Base-by-base conservation (phyloP, 2,888 invertebrate genomes). In the Teinopalpus imperialis region DNA sequence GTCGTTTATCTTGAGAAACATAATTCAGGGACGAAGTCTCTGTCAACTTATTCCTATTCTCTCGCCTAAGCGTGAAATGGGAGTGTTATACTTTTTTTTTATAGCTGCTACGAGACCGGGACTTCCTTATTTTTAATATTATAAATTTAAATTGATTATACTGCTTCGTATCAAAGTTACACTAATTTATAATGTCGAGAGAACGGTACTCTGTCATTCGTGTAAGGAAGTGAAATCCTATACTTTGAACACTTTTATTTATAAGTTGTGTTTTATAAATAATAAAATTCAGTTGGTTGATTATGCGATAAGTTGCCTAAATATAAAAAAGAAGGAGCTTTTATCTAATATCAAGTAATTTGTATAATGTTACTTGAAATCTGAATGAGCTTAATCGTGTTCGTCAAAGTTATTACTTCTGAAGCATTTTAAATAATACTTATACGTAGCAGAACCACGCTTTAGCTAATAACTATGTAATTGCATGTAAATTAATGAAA, bases 1-100 rank as follows among this genome's bases (percentile, higher is more conserved):
- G 91, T 90, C 92, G 91, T 92, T 92, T 92, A 92, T 92, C 91
- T 92, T 92, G 87, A 90, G 90, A 85, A 90, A 90, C 91, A 92
- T 92, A 91, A 92, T 87, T 92, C 91, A 88, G 79, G 81, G 74
- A 77, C 81, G 77, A 86, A 87, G 89, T 79, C 89, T 83, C 86
- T 89, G 89, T 89, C 89, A 89, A 89, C 88, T 89, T 89, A 89
- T 88, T 87, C 88, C 83, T 82, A 89, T 89, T 89, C 88, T 87
- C 87, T 88, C 79, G 77, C 74, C 78, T 85, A 81, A 85, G 77
- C 87, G 83, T 82, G 79, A 86, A 87, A 88, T 83, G 80, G 83
- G 69, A 70, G 69, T 79, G 72, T 70, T 71, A 74, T 75, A 76
- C 74, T 81, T 81, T 80, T 70, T n/a, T 43, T 46, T 47, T 47